Conservation (phyloP, 2,113 vertebrate genomes). For the cat (Felis catus) region DNA sequence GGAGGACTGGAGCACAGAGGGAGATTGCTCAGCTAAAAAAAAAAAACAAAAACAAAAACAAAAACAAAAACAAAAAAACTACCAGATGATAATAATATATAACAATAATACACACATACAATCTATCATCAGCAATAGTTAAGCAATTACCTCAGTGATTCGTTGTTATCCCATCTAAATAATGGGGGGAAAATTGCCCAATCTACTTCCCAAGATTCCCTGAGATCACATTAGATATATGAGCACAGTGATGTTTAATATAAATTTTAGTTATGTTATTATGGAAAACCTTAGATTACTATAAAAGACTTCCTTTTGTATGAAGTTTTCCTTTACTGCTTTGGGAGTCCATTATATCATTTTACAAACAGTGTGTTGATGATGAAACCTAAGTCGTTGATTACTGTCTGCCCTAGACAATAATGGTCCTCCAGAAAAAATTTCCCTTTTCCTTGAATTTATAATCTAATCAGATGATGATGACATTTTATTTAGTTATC, state of each 20-base stretch:
- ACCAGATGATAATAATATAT: neutral
- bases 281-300: neutral
- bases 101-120: neutral
- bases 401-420: neutral
- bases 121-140: neutral
- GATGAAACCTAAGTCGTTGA: neutral
- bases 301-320: neutral
- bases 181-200: neutral
- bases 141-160: neutral
- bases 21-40: neutral
- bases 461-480: neutral
- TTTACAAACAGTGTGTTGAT: neutral
- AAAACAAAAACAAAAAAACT: neutral
- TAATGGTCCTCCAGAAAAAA: neutral
- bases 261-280: neutral
- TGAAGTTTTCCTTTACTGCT: neutral
- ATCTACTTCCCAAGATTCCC: neutral
- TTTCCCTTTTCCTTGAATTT: neutral
- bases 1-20: neutral
- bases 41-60: neutral
- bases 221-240: neutral
- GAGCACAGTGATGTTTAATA: neutral
- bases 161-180: neutral
- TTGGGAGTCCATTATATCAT: neutral
- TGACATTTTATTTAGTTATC: constrained; percentile 7